Conservation (phyloP, 2,113 vertebrate species). For the Pygoscelis antarcticus region DNA sequence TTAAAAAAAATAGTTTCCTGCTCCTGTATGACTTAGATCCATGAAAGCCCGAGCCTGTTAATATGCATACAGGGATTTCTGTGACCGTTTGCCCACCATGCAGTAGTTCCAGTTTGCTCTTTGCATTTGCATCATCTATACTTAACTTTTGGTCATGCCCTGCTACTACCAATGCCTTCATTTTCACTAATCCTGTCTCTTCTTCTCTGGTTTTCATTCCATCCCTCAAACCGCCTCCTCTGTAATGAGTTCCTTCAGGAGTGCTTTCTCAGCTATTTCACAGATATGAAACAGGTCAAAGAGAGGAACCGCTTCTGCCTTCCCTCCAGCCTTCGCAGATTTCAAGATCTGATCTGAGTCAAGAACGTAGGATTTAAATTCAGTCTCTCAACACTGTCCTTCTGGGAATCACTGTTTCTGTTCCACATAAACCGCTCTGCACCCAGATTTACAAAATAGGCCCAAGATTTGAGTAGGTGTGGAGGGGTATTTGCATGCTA, state of each 20-base stretch:
- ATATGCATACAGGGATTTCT: neutral
- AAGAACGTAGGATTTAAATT: neutral
- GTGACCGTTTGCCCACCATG: neutral
- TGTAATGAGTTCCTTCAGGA: neutral
- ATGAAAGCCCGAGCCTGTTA: neutral
- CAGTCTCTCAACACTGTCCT: neutral
- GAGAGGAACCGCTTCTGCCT: neutral
- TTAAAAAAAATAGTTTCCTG: neutral
- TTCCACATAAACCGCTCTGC: neutral
- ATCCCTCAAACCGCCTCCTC: neutral
- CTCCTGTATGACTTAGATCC: neutral
- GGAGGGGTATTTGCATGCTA: neutral
- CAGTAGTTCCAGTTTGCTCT: neutral
- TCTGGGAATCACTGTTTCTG: neutral
- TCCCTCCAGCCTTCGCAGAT: neutral
- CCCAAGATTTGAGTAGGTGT: too few species aligned
- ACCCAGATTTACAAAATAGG: neutral
- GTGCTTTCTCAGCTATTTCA: neutral
- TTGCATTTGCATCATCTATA: neutral
- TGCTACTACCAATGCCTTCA: neutral
- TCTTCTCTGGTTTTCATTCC: neutral
- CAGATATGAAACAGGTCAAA: neutral
- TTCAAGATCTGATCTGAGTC: neutral
- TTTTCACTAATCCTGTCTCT: neutral
- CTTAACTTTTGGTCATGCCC: neutral